Conservation (phyloP, 2,888 invertebrate genomes). For the Balanococcus diminutus region DNA sequence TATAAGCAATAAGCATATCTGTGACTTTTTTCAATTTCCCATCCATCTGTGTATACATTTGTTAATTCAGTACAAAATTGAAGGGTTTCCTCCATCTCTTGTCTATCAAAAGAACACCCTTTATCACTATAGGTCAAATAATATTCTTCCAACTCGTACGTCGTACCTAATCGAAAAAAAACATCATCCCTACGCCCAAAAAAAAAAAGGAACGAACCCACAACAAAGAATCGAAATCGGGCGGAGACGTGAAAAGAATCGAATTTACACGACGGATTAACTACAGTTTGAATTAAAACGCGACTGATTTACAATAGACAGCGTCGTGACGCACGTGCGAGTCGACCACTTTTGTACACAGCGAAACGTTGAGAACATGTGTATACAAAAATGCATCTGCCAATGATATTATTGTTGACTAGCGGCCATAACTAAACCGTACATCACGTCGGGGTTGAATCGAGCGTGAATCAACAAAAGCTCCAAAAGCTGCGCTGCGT, state of each 20-base stretch:
- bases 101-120: not conserved
- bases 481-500: slow-evolving; percentile 25
- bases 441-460: slow-evolving; percentile 9
- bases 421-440: slow-evolving; percentile 44
- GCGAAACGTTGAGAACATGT: slow-evolving; percentile 41
- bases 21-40: too few species aligned
- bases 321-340: slow-evolving; percentile 50
- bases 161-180: not conserved
- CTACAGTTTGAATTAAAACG: slow-evolving; percentile 45
- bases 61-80: too few species aligned
- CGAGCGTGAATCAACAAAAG: slow-evolving; percentile 42
- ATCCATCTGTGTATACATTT: too few species aligned
- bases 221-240: not conserved
- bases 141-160: too few species aligned
- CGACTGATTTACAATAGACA: slow-evolving; percentile 45
- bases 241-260: slow-evolving; percentile 3
- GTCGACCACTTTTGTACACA: slow-evolving; percentile 41
- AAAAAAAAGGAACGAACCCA: not conserved
- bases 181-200: not conserved
- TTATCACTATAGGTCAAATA: not conserved
- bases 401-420: slow-evolving; percentile 49
- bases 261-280: slow-evolving; percentile 51
- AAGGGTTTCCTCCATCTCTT: not conserved
- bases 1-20: too few species aligned
- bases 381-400: slow-evolving; percentile 51